A percentile compares a stretch with the other conserved stretches of the same genome.
Evolutionary conservation across 2,113 vertebrate genomes (phyloP).

Genomic region (Eulemur macaco): DNA sequence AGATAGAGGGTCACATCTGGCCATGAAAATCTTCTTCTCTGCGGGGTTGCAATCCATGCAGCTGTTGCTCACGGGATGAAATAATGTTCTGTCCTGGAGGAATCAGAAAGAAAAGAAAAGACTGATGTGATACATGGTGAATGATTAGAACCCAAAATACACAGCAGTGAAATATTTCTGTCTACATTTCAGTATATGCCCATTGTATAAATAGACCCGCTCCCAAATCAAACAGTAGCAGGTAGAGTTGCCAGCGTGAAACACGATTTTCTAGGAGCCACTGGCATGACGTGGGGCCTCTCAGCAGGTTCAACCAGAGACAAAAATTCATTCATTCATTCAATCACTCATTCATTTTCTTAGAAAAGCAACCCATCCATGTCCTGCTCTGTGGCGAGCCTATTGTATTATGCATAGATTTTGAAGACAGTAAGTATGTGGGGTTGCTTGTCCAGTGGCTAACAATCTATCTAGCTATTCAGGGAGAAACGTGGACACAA

Average conservation of each 20-base stretch:
- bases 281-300: background rate
- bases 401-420: background rate
- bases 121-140: background rate
- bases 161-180: background rate
- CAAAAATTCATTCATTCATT: background rate
- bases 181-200: background rate
- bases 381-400: background rate
- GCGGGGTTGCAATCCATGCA: conserved; percentile 92
- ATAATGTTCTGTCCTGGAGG: conserved; percentile 91
- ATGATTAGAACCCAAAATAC: background rate
- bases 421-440: background rate
- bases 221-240: background rate
- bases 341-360: background rate
- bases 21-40: conserved; percentile 96
- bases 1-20: conserved; percentile 91
- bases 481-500: background rate
- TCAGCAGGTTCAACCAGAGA: background rate
- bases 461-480: background rate
- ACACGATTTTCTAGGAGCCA: background rate
- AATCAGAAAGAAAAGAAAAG: conserved; percentile 70
- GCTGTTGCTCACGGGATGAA: conserved; percentile 92
- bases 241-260: background rate
- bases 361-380: background rate
- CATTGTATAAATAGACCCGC: background rate
- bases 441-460: background rate